Conservation (phyloP, 2,797 vertebrate genomes). For the Echeneis naucrates region DNA sequence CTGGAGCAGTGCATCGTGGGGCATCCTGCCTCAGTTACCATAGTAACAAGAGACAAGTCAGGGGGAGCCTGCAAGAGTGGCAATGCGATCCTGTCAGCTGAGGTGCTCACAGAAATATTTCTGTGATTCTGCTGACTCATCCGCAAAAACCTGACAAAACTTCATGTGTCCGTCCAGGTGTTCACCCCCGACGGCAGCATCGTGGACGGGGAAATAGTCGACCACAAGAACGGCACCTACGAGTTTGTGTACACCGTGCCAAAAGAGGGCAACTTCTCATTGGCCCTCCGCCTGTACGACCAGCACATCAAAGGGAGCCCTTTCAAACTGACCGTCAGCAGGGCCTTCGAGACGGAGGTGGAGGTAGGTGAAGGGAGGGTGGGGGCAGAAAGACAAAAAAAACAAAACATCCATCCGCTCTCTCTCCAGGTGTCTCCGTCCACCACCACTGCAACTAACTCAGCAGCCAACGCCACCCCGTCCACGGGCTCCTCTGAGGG, state of each 20-base stretch:
- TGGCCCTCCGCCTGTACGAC: conserved; percentile 95
- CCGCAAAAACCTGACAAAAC: not conserved
- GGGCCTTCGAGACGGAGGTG: conserved; percentile 82
- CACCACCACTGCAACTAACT: conserved; percentile 84
- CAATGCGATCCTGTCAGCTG: conserved; percentile 94
- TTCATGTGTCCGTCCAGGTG: conserved; percentile 64
- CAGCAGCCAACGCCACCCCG: conserved; percentile 80
- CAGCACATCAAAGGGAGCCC: conserved; percentile 98
- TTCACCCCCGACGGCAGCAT: conserved; percentile 96
- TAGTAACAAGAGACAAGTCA: conserved; percentile 97
- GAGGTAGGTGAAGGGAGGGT: conserved; percentile 58
- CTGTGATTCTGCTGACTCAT: not conserved
- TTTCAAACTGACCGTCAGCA: conserved; percentile 91
- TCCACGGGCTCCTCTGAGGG: conserved; percentile 90
- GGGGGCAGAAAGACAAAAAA: too few species aligned
- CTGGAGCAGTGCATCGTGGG: conserved; percentile 95
- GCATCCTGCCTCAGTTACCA: conserved; percentile 92
- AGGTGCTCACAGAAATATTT: conserved; percentile 59
- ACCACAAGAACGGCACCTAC: conserved; percentile 97
- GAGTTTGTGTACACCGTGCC: conserved; percentile 95
- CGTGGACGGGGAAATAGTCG: conserved; percentile 94
- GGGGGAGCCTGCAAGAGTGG: conserved; percentile 96
- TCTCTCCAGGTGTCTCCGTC: conserved; percentile 85
- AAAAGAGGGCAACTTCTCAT: conserved; percentile 94
- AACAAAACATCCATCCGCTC: too few species aligned